phyloP scores from a whole-genome alignment of 2,113 vertebrate species.

The Cynopterus brachyotis region DNA sequence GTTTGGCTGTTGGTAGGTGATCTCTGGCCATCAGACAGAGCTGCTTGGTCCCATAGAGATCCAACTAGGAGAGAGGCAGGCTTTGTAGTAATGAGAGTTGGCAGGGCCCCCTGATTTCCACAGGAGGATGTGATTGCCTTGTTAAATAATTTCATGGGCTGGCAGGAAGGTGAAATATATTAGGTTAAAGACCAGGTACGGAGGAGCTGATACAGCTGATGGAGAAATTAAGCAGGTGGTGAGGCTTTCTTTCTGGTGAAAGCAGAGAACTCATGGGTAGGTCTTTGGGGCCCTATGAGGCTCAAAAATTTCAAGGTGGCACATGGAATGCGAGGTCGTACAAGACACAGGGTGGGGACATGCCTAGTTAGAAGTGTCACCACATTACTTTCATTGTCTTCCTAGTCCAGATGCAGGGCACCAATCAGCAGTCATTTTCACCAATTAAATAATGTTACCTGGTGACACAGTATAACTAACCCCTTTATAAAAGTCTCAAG shows the following conservation, averaged over 20 bases:
- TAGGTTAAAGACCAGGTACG: background rate
- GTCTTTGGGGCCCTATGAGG: background rate
- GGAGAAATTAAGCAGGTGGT: background rate
- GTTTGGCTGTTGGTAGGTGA: background rate
- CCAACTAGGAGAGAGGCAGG: too few relatives aligned
- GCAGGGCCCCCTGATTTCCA: too few relatives aligned
- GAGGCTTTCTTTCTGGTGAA: background rate
- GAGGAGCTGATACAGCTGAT: background rate
- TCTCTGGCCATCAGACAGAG: fast-evolving
- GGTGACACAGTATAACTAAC: background rate
- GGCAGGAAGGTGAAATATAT: background rate
- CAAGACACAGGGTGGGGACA: background rate
- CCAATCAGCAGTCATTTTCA: background rate
- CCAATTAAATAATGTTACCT: background rate
- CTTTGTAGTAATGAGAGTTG: background rate
- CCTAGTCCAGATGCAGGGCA: fast-evolving
- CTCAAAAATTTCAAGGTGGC: background rate
- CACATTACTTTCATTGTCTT: too few relatives aligned
- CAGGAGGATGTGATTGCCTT: background rate
- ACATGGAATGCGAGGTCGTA: background rate
- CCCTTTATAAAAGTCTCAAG: background rate
- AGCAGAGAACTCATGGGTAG: background rate
- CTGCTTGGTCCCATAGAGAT: background rate
- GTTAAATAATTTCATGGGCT: background rate
- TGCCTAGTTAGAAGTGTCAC: background rate